Conservation (phyloP, 2,888 invertebrate species). For the Melinaea marsaeus region DNA sequence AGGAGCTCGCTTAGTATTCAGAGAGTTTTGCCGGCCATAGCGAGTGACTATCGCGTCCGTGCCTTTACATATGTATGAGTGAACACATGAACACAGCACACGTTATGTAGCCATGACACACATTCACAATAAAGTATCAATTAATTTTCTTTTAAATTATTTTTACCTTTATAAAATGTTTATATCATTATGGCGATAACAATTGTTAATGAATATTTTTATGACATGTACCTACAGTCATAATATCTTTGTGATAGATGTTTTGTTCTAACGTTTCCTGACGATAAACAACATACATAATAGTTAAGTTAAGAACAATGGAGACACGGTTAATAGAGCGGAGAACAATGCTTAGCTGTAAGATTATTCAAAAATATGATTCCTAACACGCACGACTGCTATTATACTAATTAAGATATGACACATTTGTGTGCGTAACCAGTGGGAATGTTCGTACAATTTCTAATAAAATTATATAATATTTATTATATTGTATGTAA, state of each 20-base stretch:
- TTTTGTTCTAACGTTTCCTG: not conserved
- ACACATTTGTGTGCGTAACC: not conserved
- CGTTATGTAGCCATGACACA: constrained; percentile 67
- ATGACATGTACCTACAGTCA: not conserved
- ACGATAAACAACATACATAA: not conserved
- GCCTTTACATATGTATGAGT: constrained; percentile 70
- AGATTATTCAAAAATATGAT: constrained; percentile 5
- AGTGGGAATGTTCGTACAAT: not conserved
- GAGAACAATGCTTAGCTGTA: constrained; percentile 1
- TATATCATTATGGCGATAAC: not conserved
- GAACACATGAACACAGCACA: constrained; percentile 54
- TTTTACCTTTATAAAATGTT: not conserved
- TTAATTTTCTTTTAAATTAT: constrained; percentile 38
- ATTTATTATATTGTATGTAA: not conserved
- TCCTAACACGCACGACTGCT: not conserved
- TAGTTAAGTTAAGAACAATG: constrained; percentile 43
- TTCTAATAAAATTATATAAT: not conserved
- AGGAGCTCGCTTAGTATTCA: constrained; percentile 64
- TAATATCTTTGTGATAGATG: not conserved
- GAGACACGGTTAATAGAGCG: constrained; percentile 49
- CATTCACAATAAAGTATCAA: constrained; percentile 50
- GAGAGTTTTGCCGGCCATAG: constrained; percentile 62
- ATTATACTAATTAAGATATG: constrained; percentile 1
- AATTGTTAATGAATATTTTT: not conserved
- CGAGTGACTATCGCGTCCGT: constrained; percentile 52